Base-by-base conservation (phyloP, 2,113 vertebrate species). In the Psilopsiagon aurifrons region DNA sequence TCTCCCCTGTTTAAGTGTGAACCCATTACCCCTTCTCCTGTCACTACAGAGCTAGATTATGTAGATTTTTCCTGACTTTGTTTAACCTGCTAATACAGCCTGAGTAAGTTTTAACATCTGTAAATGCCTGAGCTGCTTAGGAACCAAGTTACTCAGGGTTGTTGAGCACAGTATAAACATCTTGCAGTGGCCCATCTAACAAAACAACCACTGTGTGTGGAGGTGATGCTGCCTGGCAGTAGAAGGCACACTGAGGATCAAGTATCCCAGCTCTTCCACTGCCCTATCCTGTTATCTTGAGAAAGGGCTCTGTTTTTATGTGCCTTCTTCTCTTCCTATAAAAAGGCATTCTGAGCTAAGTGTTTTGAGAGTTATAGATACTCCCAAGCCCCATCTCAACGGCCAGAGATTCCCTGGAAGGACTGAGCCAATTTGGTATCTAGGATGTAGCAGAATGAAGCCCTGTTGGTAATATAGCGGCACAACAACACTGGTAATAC, bases 221-320 rank as follows among this genome's bases (percentile, higher is more conserved):
- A 62, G 24, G 17, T 74, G 52, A 20, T 59, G 11, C 43, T 63
- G 57, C 8, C 37, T 35, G 25, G 60, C 27, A 64, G 35, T 29
- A 67, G 43, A 54, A 77, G 1, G 2, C n/a, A 66, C 13, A 39
- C 1, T 1, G 8, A 47, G 4, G 44, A 33, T 6, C 5, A 3
- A 28, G 18, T 13, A 19, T 37, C 44, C 19, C 35, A 91, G 63
- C 33, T 84, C 14, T 89, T 68, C 60, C 31, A 23, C 47, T 69
- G 43, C 44, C 19, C 62, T 62, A 7, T 7, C 17, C 24, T 60
- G 11, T 64, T 51, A 91, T 13, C 24, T 39, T 57, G 27, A 55
- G 47, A 54, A 82, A 68, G 31, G 9, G 12, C 16, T 57, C 7
- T 74, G 39, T 22, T 67, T 70, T 80, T 28, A 49, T 85, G 27